Evolutionary conservation across 2,888 invertebrate species (phyloP), one percentile per base, ranked within the genome.

Genomic region (Metalampra italica): DNA sequence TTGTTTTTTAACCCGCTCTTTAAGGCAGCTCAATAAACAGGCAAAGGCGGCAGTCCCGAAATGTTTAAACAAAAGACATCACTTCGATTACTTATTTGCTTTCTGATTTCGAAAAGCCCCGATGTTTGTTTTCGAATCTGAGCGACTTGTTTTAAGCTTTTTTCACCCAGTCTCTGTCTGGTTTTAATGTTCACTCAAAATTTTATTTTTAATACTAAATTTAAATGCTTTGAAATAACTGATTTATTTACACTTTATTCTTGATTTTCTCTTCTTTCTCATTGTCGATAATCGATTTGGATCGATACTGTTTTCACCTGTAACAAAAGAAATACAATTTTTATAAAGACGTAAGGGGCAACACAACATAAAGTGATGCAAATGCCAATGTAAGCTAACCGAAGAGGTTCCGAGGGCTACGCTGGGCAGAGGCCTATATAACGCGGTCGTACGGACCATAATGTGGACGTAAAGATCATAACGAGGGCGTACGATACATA

Each of bases 191-290:
- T 54, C 63, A 62, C 61, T 66, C 56, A 51, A 52, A 43, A 56
- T 52, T 55, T 60, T 62, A 50, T 53, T 59, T 63, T 60, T 60
- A 56, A 59, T 43, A 46, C 55, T 47, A 51, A 37, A 49, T 57
- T 52, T 58, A 52, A 57, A 63, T 64, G 56, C 58, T 52, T 59
- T 51, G 57, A 50, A 50, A 45, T 47, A 46, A 55, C 43, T 45
- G 47, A 50, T 41, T 45, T 47, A 9, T 41, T 29, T 43, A 34
- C 47, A 56, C 58, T 63, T 37, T 34, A 50, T 57, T 66, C 58
- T 71, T 53, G 67, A 63, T 82, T 86, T 88, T 81, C 87, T 85
- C 82, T 83, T 87, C 70, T 88, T 88, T 85, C 77, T 84, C 88
- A 86, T 88, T 80, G 78, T 86, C 77, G 53, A 69, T 55, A 51